Evolutionary conservation across 2,113 vertebrate genomes (phyloP), one percentile per base, ranked within the genome.

Genomic region (Ranitomeya imitator): DNA sequence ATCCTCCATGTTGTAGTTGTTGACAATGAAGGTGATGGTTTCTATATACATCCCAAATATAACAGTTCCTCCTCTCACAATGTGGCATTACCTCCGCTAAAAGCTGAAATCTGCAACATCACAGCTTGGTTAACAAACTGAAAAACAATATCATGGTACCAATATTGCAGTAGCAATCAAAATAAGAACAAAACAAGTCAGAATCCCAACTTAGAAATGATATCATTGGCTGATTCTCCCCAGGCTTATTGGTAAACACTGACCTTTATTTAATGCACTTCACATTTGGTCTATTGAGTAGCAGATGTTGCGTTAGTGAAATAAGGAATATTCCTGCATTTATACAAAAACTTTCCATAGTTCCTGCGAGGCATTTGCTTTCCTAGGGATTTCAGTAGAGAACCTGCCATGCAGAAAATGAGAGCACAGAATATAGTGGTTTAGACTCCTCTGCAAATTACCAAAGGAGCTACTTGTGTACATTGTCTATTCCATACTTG

Each of bases 401-500:
- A 54, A 11, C 21, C 77, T 57, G 77, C 6, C 52, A 79, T 79
- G 77, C 77, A 79, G 77, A 79, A 79, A 55, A 55, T 79, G 21
- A 55, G 45, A 79, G 51, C 52, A 79, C 76, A 79, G 52, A 79
- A 79, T 57, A 55, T 79, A 79, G 77, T 57, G 52, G 13, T 79
- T 79, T 79, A 55, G 52, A 54, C 51, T 79, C 52, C 77, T 79
- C 51, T 79, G 51, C 21, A 79, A 23, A 79, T 79, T 79, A 79
- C 15, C 77, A 79, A 79, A 79, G 51, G 21, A 79, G 51, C 55
- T 79, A 26, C 52, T 79, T 79, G 16, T 79, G 77, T 79, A 79
- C 13, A 23, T 79, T 79, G 52, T 79, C 21, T 79, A 79, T 79
- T 79, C 77, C 52, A 79, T 79, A 79, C 77, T 79, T 79, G 77